These are phyloP conservation scores for Scophthalmus maximus DNA, from an alignment of 2,113 vertebrate species.

Conservation along the genomic window DNA sequence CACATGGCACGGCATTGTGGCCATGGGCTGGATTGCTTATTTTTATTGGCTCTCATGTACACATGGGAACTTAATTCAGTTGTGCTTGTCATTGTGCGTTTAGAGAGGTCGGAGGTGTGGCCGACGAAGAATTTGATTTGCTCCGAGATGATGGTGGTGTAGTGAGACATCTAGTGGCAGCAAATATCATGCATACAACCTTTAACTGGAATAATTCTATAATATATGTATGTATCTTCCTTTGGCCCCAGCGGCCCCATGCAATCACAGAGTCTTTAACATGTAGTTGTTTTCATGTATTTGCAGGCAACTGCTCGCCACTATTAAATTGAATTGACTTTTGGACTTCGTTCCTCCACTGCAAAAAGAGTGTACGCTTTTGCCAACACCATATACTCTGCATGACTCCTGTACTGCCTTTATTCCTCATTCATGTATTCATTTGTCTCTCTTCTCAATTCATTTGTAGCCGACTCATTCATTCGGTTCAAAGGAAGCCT, in stretches of 20 bases:
- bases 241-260: background rate
- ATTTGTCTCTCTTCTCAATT: constrained; percentile 38
- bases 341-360: background rate
- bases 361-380: background rate
- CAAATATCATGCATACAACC: background rate
- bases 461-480: constrained; percentile 35
- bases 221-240: constrained; percentile 11
- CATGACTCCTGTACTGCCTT: constrained; percentile 21
- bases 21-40: background rate
- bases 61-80: no score
- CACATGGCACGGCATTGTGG: background rate
- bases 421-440: constrained; percentile 29
- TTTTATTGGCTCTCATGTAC: background rate
- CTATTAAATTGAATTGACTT: constrained; percentile 1
- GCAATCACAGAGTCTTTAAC: constrained; percentile 3
- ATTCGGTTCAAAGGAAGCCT: constrained; percentile 45
- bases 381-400: constrained; percentile 1
- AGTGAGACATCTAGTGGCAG: background rate
- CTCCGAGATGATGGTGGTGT: background rate
- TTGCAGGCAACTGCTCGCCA: background rate
- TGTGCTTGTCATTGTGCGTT: no score
- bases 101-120: background rate
- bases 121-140: background rate
- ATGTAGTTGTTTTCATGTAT: constrained; percentile 4
- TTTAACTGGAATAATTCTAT: background rate